Conservation (phyloP, 2,113 vertebrate genomes). For the Entelurus aequoreus region DNA sequence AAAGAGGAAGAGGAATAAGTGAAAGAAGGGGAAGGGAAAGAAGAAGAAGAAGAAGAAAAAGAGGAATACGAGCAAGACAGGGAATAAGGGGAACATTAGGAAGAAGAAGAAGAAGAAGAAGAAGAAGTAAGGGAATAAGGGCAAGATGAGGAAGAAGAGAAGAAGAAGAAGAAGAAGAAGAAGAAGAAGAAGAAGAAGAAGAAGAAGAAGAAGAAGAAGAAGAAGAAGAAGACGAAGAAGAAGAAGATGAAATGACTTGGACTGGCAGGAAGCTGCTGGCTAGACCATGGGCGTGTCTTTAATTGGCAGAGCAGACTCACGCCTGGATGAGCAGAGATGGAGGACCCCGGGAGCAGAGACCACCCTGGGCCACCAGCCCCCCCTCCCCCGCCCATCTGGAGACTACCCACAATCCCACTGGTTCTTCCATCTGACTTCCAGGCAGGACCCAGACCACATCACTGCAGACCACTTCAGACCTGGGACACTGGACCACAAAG, state of each 20-base stretch:
- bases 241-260: conserved; percentile 20
- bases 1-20: too few relatives aligned
- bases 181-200: conserved; percentile 39
- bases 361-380: conserved; percentile 58
- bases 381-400: conserved; percentile 38
- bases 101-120: too few relatives aligned
- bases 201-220: conserved; percentile 30
- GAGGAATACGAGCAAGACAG: too few relatives aligned
- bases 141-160: too few relatives aligned
- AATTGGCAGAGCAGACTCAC: conserved; percentile 64
- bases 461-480: conserved; percentile 16
- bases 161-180: background rate
- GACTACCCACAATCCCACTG: conserved; percentile 61
- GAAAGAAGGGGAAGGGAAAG: too few relatives aligned
- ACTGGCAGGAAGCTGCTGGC: conserved; percentile 54
- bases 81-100: too few relatives aligned
- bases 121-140: too few relatives aligned
- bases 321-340: conserved; percentile 64
- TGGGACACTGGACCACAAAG: conserved; percentile 33
- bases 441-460: conserved; percentile 46
- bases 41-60: too few relatives aligned
- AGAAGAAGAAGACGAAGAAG: conserved; percentile 22
- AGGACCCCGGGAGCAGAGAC: conserved; percentile 45
- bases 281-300: conserved; percentile 58
- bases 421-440: conserved; percentile 66